A percentile compares a stretch with the other conserved stretches of the same genome.
These are phyloP conservation scores for Arctia plantaginis DNA, from an alignment of 2,888 invertebrate species.

Conservation along the genomic window DNA sequence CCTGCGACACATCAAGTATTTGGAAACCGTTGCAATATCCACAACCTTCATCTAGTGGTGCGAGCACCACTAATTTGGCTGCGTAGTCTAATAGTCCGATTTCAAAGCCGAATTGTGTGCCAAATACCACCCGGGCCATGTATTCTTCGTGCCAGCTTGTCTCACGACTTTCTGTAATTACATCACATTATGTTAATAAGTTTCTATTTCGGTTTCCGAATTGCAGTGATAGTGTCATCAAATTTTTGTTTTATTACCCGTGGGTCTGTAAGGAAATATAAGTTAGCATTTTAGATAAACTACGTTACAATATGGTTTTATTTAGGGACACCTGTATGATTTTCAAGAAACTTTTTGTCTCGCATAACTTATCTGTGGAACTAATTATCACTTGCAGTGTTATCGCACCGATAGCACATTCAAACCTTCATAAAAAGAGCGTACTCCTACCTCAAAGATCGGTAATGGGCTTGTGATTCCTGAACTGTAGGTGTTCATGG, in stretches of 20 bases:
- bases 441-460: no score
- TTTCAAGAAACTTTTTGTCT: no score
- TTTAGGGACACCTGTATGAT: no score
- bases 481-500: no score
- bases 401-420: no score
- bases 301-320: neutral
- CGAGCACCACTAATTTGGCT: slow-evolving; percentile 73
- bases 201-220: slow-evolving; percentile 26
- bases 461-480: no score
- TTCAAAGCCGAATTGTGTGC: slow-evolving; percentile 63
- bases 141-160: slow-evolving; percentile 63
- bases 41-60: slow-evolving; percentile 53
- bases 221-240: neutral
- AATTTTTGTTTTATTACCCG: neutral
- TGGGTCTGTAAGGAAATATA: neutral
- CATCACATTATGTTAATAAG: slow-evolving; percentile 71
- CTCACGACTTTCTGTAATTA: slow-evolving; percentile 62
- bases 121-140: slow-evolving; percentile 68
- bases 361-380: no score
- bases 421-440: no score
- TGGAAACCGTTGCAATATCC: slow-evolving; percentile 59
- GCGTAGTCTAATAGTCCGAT: slow-evolving; percentile 53
- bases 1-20: slow-evolving; percentile 38
- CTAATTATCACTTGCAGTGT: no score
- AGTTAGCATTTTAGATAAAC: neutral